Evolutionary conservation across 1,140 invertebrate genomes (phyloP).

Genomic region (Heliconius nattereri): DNA sequence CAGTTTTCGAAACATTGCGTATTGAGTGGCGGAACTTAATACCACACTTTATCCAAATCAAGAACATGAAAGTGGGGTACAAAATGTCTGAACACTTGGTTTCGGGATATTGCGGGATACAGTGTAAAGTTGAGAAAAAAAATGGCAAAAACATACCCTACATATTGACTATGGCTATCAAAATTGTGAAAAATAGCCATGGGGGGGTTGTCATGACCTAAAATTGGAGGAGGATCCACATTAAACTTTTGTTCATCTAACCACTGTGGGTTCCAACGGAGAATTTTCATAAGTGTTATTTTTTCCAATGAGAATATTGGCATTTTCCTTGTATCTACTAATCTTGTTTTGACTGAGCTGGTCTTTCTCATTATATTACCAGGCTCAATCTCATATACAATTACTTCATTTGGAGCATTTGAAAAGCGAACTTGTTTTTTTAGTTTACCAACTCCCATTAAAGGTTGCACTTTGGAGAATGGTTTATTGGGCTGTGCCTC

Average conservation of each 20-base stretch:
- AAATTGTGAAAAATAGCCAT: slow-evolving; percentile 61
- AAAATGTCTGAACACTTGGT: too few relatives aligned
- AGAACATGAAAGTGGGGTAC: too few relatives aligned
- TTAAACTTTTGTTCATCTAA: slow-evolving; percentile 62
- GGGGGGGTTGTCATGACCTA: slow-evolving; percentile 62
- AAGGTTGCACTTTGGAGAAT: slow-evolving; percentile 54
- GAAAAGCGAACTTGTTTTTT: slow-evolving; percentile 63
- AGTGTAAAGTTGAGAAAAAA: too few relatives aligned
- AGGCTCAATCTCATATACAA: slow-evolving; percentile 64
- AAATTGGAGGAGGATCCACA: slow-evolving; percentile 64
- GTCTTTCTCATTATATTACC: slow-evolving; percentile 70
- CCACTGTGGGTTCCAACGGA: slow-evolving; percentile 72
- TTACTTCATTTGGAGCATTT: slow-evolving; percentile 41
- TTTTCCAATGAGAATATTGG: slow-evolving; percentile 65
- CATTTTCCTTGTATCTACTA: slow-evolving; percentile 52
- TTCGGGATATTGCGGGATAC: too few relatives aligned
- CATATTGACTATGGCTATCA: slow-evolving; percentile 62
- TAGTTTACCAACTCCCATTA: not conserved
- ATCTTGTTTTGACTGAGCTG: slow-evolving; percentile 55
- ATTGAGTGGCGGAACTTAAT: too few relatives aligned
- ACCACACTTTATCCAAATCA: too few relatives aligned
- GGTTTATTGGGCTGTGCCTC: slow-evolving; percentile 31
- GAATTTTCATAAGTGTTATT: slow-evolving; percentile 65
- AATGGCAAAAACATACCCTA: slow-evolving; percentile 53
- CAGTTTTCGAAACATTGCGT: too few relatives aligned